Percentiles rank a stretch among this genome's conserved stretches.
Conservation (phyloP, 1,140 invertebrate species). For the Thaumetopoea pityocampa region DNA sequence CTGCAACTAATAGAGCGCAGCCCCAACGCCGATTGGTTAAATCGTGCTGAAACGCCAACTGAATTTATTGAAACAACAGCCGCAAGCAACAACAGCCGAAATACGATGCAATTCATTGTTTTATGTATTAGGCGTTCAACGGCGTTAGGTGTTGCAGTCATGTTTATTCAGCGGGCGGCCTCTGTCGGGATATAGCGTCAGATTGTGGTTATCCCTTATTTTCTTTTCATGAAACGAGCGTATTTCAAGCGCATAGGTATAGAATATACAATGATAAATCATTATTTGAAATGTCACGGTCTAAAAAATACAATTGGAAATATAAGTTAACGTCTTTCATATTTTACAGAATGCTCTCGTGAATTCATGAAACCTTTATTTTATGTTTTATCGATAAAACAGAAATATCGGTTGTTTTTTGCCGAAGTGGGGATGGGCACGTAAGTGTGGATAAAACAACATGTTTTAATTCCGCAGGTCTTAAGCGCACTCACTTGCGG, state of each 20-base stretch:
- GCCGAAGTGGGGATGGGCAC: too few species aligned
- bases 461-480: too few species aligned
- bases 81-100: too few species aligned
- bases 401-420: too few species aligned
- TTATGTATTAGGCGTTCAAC: constrained; percentile 18
- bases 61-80: neutral
- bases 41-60: neutral
- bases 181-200: constrained; percentile 16
- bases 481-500: too few species aligned
- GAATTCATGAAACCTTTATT: too few species aligned
- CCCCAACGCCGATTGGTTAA: neutral
- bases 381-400: too few species aligned
- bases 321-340: too few species aligned
- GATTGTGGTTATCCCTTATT: constrained; percentile 12
- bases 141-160: constrained; percentile 19
- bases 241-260: constrained; percentile 1
- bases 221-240: constrained; percentile 7
- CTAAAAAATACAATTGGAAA: too few species aligned
- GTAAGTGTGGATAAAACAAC: too few species aligned
- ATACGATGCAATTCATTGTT: constrained; percentile 3
- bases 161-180: constrained; percentile 23
- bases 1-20: constrained; percentile 2
- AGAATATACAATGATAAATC: constrained; percentile 14
- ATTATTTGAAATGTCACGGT: too few species aligned
- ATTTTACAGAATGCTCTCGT: too few species aligned